Evolutionary conservation across 2,797 vertebrate species (phyloP).

Genomic region (Leucoraja ocellata): DNA sequence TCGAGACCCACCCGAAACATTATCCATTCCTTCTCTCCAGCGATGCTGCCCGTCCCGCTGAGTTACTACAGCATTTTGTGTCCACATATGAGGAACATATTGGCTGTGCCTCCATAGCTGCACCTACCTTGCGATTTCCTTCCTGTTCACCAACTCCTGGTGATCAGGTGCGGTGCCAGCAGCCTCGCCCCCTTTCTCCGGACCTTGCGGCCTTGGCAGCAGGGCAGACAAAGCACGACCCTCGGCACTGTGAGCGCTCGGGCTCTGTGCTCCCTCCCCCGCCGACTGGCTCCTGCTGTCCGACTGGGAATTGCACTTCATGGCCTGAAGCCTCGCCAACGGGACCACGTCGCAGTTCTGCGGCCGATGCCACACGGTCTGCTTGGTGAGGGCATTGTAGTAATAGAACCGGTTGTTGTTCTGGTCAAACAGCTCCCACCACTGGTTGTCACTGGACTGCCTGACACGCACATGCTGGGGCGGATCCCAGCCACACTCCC

Average conservation of each 20-base stretch:
- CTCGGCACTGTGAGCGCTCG: constrained; percentile 54
- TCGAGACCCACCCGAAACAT: too few species aligned
- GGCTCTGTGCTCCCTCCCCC: background rate
- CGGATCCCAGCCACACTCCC: constrained; percentile 81
- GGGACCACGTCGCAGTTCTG: constrained; percentile 79
- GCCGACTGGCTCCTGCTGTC: constrained; percentile 45
- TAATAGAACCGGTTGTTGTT: constrained; percentile 83
- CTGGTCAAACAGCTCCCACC: constrained; percentile 86
- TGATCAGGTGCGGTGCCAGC: constrained; percentile 34
- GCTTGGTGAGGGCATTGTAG: constrained; percentile 72
- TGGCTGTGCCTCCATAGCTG: too few species aligned
- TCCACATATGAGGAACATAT: too few species aligned
- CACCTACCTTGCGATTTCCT: constrained; percentile 68
- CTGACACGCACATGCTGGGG: constrained; percentile 67
- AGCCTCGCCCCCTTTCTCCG: constrained; percentile 44
- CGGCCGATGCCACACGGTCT: constrained; percentile 82
- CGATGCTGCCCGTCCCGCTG: too few species aligned
- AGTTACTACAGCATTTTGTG: too few species aligned
- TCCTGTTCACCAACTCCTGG: constrained; percentile 47
- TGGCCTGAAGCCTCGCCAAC: constrained; percentile 79
- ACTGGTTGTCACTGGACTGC: constrained; percentile 78
- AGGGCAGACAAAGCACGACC: constrained; percentile 45
- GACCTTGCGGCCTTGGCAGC: constrained; percentile 45
- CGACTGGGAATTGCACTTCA: constrained; percentile 66
- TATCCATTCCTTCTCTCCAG: too few species aligned